Base-by-base conservation (phyloP, 2,888 invertebrate species). In the Xanthia togata region DNA sequence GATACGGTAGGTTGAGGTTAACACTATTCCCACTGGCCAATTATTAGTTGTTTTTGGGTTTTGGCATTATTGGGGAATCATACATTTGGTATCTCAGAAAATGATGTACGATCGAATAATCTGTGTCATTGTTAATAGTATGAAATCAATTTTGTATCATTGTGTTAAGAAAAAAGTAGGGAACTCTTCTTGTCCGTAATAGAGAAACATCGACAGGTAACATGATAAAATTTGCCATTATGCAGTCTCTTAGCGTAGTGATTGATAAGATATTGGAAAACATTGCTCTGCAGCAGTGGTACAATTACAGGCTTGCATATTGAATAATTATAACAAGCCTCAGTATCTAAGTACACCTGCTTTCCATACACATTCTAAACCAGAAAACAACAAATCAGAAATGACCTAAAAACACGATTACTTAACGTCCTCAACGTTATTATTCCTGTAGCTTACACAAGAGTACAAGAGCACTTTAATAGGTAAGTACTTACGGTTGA, bases 391-490 rank as follows among this genome's bases (percentile, higher is more conserved):
- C 80, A 76, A 79, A 74, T 86, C 71, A 78, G 63, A 73, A 72
- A 23, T 53, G 72, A 78, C 76, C 77, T 73, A 71, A 75, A 75
- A 70, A 76, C 75, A 57, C 53, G 31, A 53, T 87, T 81, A 87
- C 85, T 64, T 76, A 87, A 80, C 76, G 59, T 71, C 74, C 78
- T 64, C 26, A 35, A 70, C 47, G 59, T 81, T 78, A 76, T 70
- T 55, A 81, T 75, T 80, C 78, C 80, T 71, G 70, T 41, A 59
- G 31, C 64, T 89, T 87, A 70, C 78, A 83, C 81, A 76, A 88
- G 73, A 81, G 6, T 26, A 44, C 20, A 76, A 88, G 73, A 47
- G 23, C 14, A 55, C 11, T 60, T 53, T 65, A 60, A 31, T n/a
- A 44, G 20, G 44, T 60, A 38, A 23, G 44, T 53, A 73, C 69